phyloP scores from a whole-genome alignment of 92 coral and sea anemone genomes.

The Scolanthus callimorphus region DNA sequence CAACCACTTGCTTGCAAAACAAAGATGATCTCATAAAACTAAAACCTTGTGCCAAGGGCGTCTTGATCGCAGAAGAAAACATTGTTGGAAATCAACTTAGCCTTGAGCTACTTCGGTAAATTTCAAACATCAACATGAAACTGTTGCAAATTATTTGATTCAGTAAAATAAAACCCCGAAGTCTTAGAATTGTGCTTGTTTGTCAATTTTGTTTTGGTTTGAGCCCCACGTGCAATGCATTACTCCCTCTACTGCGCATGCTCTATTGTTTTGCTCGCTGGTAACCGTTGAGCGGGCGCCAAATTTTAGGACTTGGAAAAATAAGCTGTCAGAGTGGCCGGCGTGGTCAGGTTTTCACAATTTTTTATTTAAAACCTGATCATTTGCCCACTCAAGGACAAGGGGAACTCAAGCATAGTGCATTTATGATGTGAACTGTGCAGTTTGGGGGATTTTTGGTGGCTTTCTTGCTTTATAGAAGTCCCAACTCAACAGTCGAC shows the following conservation, averaged over 20 bases:
- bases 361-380: not conserved
- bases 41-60: too few species aligned
- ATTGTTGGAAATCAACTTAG: too few species aligned
- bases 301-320: conserved; percentile 37
- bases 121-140: too few species aligned
- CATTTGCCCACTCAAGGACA: not conserved
- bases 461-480: conserved; percentile 4
- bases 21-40: too few species aligned
- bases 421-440: conserved; percentile 2
- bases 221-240: conserved; percentile 40
- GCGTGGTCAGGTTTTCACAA: conserved; percentile 30
- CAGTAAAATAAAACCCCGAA: too few species aligned
- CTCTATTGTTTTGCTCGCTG: conserved; percentile 31
- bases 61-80: too few species aligned
- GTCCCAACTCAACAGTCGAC: conserved; percentile 37
- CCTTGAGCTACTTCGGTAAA: too few species aligned
- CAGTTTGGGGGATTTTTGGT: conserved; percentile 10
- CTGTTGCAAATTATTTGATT: not conserved
- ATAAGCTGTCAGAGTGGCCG: conserved; percentile 37
- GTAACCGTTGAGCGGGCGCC: conserved; percentile 54
- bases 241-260: conserved; percentile 38
- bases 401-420: not conserved
- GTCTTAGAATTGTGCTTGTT: too few species aligned
- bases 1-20: too few species aligned
- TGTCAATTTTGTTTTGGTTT: conserved; percentile 13